A percentile compares a stretch with the other conserved stretches of the same genome.
phyloP scores from a whole-genome alignment of 2,888 invertebrate species.

The Acleris literana region DNA sequence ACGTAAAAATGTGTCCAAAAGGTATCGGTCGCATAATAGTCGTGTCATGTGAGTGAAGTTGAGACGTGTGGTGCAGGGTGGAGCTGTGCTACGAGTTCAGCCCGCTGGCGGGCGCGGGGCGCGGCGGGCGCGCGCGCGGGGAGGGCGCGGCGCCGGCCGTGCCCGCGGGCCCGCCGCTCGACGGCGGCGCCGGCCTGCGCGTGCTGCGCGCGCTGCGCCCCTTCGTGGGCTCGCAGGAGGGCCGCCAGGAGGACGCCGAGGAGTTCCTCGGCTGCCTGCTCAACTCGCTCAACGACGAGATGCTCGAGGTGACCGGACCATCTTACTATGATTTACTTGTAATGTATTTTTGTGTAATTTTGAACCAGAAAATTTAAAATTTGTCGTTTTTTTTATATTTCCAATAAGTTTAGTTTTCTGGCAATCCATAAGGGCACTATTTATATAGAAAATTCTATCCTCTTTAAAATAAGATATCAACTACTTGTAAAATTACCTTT shows the following conservation, averaged over 20 bases:
- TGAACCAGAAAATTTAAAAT: no score
- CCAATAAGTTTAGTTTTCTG: no score
- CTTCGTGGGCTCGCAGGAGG: slow-evolving; percentile 87
- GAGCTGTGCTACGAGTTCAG: slow-evolving; percentile 92
- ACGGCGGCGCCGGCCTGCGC: slow-evolving; percentile 93
- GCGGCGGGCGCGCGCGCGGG: slow-evolving; percentile 74
- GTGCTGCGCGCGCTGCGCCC: slow-evolving; percentile 91
- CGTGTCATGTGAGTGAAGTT: no score
- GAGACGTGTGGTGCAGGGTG: slow-evolving; percentile 80
- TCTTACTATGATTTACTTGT: no score
- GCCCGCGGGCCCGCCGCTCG: slow-evolving; percentile 92
- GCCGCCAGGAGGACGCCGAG: slow-evolving; percentile 98
- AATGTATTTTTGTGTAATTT: no score
- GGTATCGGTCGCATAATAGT: no score
- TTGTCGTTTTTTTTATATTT: no score
- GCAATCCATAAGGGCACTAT: no score
- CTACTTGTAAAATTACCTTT: no score
- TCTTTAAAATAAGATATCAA: no score
- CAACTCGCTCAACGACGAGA: slow-evolving; percentile 98
- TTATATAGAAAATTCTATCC: no score
- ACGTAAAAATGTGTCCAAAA: no score
- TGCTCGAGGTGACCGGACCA: slow-evolving; percentile 89
- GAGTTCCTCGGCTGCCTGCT: slow-evolving; percentile 97
- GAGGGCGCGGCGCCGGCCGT: slow-evolving; percentile 63
- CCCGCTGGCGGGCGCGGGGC: slow-evolving; percentile 71